Evolutionary conservation across 2,888 invertebrate species (phyloP), one percentile per base, ranked within the genome.

Genomic region (Noctua janthina): DNA sequence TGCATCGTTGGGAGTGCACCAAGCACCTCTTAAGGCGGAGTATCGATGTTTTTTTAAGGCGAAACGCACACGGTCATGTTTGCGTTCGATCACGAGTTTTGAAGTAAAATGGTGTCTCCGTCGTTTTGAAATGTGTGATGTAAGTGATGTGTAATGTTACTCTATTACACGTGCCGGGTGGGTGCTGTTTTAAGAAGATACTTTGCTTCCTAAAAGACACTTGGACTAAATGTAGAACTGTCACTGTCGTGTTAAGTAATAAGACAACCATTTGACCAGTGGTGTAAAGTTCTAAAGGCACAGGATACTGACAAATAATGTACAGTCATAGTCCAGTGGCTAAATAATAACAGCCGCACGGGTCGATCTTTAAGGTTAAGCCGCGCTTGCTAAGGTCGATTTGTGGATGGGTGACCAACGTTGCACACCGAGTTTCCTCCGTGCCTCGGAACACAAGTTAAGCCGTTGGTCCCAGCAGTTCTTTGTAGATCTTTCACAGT

Each of bases 1-100:
- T 92, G 89, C 90, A 90, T 91, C 92, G 91, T 90, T 91, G 91
- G 89, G 90, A 91, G 92, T 92, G 91, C 90, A 90, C 86, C 83
- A 86, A 89, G 85, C 86, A 82, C 88, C 88, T 89, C 91, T 89
- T 88, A 88, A 90, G 90, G 83, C 83, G 87, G 70, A 70, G 84
- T 88, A 84, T 83, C 86, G 77, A 89, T 95, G 93, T 94, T 94
- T 92, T 95, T 92, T 74, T 92, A 93, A 93, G 91, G 90, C 89
- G 88, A 90, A 88, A 88, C 91, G 89, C 91, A 92, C 90, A 92
- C 91, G 86, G 78, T 76, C 82, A 82, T 95, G 95, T 95, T 95
- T 95, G 91, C 90, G 82, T 95, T 95, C 93, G 92, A 95, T 95
- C 94, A 92, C 73, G 62, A 86, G 79, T 88, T 88, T 82, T 81